These are phyloP conservation scores for Hydropsyche tenuis DNA, from an alignment of 1,140 invertebrate genomes.

Conservation along the genomic window DNA sequence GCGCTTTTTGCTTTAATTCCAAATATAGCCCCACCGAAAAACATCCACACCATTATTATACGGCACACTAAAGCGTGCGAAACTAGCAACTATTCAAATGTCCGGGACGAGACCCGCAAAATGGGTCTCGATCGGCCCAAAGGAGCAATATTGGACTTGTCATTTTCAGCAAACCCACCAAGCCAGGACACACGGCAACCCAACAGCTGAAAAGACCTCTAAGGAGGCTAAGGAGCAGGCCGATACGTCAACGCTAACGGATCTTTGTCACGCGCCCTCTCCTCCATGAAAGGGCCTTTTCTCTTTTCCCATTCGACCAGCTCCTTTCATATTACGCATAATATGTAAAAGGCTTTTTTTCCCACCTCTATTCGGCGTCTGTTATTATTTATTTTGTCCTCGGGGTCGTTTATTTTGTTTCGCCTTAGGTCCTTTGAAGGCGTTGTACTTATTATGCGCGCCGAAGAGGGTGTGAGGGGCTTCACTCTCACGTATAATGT, in stretches of 20 bases:
- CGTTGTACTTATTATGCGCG: too few relatives aligned
- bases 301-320: neutral
- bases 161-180: slow-evolving; percentile 8
- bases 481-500: neutral
- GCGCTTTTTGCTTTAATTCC: too few relatives aligned
- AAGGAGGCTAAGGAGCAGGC: neutral
- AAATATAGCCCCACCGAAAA: too few relatives aligned
- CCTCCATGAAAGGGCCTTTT: neutral
- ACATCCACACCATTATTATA: neutral
- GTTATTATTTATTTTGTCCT: neutral
- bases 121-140: slow-evolving; percentile 21
- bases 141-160: slow-evolving; percentile 30
- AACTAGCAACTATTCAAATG: slow-evolving; percentile 26
- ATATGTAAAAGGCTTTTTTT: neutral
- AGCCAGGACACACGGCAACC: neutral
- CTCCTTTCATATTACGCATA: neutral
- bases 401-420: neutral
- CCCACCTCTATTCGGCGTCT: neutral
- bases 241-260: slow-evolving; percentile 19
- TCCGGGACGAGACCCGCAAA: slow-evolving; percentile 16
- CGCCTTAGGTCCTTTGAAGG: neutral
- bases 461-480: neutral
- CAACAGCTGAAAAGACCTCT: neutral
- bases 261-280: neutral
- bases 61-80: neutral